Evolutionary conservation across 1,140 invertebrate species (phyloP).

Genomic region (Meloidogyne floridensis): DNA sequence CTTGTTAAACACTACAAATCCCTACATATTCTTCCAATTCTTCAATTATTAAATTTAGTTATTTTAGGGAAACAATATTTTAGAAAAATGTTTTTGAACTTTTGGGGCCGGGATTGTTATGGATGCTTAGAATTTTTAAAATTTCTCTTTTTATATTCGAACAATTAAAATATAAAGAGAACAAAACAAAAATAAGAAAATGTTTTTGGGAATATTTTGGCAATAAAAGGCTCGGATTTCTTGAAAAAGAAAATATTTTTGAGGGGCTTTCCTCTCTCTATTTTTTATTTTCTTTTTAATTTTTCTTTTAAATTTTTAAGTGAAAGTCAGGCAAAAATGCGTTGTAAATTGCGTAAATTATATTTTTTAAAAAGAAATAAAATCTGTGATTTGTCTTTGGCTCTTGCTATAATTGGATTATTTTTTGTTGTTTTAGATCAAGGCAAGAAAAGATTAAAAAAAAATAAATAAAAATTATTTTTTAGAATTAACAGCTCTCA

Average conservation of each 20-base stretch:
- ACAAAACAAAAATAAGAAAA: background rate
- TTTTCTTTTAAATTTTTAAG: slow-evolving; percentile 37
- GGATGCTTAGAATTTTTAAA: too few species aligned
- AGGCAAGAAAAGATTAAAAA: slow-evolving; percentile 31
- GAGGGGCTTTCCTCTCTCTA: background rate
- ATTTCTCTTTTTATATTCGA: background rate
- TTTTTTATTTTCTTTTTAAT: background rate
- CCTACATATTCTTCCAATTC: too few species aligned
- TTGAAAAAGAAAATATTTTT: background rate
- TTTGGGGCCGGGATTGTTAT: too few species aligned
- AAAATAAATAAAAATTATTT: background rate
- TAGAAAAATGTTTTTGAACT: too few species aligned
- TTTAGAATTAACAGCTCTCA: slow-evolving; percentile 27
- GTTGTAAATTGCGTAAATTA: slow-evolving; percentile 59
- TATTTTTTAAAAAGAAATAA: slow-evolving; percentile 56
- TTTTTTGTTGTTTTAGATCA: slow-evolving; percentile 61
- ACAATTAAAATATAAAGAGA: slow-evolving; percentile 3
- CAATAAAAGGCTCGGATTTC: slow-evolving; percentile 5
- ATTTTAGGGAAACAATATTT: too few species aligned
- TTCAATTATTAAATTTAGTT: too few species aligned
- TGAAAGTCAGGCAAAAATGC: slow-evolving; percentile 64
- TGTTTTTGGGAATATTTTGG: background rate
- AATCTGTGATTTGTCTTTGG: slow-evolving; percentile 60
- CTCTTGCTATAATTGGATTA: slow-evolving; percentile 59
- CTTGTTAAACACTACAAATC: too few species aligned